Percentiles rank a stretch among this genome's conserved stretches.
Evolutionary conservation across 2,888 invertebrate species (phyloP).

Genomic region (Muscina levida): DNA sequence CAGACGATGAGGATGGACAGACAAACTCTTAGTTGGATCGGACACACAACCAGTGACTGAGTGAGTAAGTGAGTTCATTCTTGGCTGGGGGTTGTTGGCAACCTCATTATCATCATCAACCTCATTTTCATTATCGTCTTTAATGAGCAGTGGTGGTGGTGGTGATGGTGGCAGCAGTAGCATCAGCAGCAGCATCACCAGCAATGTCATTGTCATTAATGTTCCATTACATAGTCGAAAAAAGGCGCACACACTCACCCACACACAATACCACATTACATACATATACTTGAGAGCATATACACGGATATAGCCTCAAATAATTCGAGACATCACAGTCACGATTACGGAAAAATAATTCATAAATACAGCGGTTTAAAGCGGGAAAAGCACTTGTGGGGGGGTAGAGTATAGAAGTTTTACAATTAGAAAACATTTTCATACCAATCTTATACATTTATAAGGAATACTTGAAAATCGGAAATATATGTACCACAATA

Average conservation of each 20-base stretch:
- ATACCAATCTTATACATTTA: too few relatives aligned
- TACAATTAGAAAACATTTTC: too few relatives aligned
- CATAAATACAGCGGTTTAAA: conserved; percentile 5
- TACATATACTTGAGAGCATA: too few relatives aligned
- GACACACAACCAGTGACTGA: conserved; percentile 34
- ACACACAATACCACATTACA: neutral
- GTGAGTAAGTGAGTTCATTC: conserved; percentile 51
- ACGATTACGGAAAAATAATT: neutral
- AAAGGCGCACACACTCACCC: conserved; percentile 28
- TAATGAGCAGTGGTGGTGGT: conserved; percentile 22
- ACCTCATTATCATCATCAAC: conserved; percentile 26
- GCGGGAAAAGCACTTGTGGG: too few relatives aligned
- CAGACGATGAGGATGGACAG: conserved; percentile 8
- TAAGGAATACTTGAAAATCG: too few relatives aligned
- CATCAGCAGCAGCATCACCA: conserved; percentile 24
- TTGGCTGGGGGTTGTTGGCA: conserved; percentile 63
- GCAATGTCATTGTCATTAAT: conserved; percentile 40
- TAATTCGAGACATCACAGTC: conserved; percentile 3
- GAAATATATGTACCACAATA: too few relatives aligned
- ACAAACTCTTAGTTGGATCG: too few relatives aligned
- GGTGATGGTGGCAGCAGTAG: too few relatives aligned
- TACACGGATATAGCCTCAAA: neutral
- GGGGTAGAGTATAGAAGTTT: too few relatives aligned
- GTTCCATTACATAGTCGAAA: conserved; percentile 35
- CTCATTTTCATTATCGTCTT: conserved; percentile 24